These are phyloP conservation scores for Erythrocercus mccallii DNA, from an alignment of 2,113 vertebrate genomes.

Conservation along the genomic window DNA sequence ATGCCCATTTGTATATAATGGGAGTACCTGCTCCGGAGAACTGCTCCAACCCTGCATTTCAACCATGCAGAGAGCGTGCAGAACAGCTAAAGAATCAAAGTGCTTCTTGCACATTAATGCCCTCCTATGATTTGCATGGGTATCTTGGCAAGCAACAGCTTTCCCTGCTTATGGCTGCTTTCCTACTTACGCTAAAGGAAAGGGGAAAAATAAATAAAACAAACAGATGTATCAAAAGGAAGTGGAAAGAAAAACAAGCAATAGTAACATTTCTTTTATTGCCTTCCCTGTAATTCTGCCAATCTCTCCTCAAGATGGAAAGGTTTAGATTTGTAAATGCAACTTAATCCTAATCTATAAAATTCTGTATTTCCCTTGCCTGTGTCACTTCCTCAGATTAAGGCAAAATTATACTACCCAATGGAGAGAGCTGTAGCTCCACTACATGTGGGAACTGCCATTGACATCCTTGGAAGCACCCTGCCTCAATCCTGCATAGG, in stretches of 20 bases:
- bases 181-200: neutral
- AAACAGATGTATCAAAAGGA: neutral
- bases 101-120: neutral
- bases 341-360: neutral
- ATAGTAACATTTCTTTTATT: neutral
- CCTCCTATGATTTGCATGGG: neutral
- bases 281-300: neutral
- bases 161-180: neutral
- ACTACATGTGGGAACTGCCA: too few relatives aligned
- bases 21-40: neutral
- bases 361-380: neutral
- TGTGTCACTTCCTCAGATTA: neutral
- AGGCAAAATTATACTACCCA: neutral
- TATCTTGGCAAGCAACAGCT: neutral
- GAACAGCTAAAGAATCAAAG: neutral
- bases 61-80: neutral
- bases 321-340: neutral
- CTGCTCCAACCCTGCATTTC: neutral
- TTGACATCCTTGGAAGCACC: neutral
- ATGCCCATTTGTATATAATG: neutral
- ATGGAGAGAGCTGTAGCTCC: neutral
- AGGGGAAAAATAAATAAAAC: fast-evolving
- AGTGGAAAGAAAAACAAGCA: neutral
- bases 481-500: neutral
- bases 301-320: neutral